Evolutionary conservation across 2,797 vertebrate genomes (phyloP).

Genomic region (Falco novaeseelandiae): DNA sequence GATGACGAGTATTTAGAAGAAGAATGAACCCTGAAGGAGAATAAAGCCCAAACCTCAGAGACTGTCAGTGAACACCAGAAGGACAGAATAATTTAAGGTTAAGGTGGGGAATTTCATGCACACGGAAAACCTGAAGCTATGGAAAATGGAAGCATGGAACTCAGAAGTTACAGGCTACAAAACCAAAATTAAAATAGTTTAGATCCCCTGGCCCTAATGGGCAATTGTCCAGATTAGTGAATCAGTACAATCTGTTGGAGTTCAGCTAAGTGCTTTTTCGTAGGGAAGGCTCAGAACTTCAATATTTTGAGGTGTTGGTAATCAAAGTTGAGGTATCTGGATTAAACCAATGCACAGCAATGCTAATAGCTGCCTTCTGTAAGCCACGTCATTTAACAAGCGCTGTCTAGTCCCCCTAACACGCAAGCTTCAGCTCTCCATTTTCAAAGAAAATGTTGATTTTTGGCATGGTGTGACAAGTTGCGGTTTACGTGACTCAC

Average conservation of each 20-base stretch:
- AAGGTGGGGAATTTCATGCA: conserved; percentile 26
- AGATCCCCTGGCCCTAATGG: not conserved
- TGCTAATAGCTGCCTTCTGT: not conserved
- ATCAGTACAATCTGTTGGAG: not conserved
- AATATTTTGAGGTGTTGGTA: not conserved
- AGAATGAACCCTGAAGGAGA: conserved; percentile 73
- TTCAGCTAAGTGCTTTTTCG: not conserved
- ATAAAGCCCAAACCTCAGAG: conserved; percentile 73
- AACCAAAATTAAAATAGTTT: not conserved
- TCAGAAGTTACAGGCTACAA: not conserved
- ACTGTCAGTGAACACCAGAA: conserved; percentile 58
- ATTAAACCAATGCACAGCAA: not conserved
- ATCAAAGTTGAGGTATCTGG: not conserved
- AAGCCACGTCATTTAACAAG: not conserved
- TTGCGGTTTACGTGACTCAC: not conserved
- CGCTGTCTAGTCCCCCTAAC: not conserved
- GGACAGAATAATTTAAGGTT: conserved; percentile 72
- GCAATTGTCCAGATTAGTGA: not conserved
- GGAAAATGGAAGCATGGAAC: conserved; percentile 8
- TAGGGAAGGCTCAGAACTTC: not conserved
- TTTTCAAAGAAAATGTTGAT: not conserved
- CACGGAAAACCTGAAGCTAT: conserved; percentile 25
- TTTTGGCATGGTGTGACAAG: not conserved
- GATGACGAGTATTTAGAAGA: conserved; percentile 79
- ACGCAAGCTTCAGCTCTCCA: fast-evolving